Conservation (phyloP, 2,113 vertebrate species). For the Todiramphus chloris region DNA sequence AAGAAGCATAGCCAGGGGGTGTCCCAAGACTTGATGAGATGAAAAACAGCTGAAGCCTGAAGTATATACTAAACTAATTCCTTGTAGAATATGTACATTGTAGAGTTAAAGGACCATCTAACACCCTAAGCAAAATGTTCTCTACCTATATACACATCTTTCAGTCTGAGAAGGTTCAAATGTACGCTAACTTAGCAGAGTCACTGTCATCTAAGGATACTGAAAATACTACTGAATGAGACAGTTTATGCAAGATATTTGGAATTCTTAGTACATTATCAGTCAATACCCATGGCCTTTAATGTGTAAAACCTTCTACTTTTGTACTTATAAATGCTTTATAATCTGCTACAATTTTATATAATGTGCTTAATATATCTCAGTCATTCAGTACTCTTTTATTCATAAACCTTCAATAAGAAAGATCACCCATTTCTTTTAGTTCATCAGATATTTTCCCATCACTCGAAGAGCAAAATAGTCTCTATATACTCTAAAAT, state of each 20-base stretch:
- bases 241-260: neutral
- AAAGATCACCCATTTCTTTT: neutral
- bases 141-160: neutral
- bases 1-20: neutral
- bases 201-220: neutral
- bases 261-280: neutral
- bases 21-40: neutral
- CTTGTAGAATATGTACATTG: neutral
- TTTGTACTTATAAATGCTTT: neutral
- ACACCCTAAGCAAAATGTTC: neutral
- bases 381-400: neutral
- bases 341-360: neutral
- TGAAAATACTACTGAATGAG: neutral
- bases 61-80: neutral
- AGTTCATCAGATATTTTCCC: neutral
- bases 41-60: neutral
- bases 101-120: neutral
- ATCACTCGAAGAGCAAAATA: neutral
- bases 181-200: neutral
- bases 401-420: neutral
- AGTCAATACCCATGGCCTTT: neutral
- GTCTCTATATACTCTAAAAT: neutral
- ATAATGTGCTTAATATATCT: neutral
- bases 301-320: neutral
- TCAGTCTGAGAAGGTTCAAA: neutral